A percentile compares a stretch with the other conserved stretches of the same genome.
These are phyloP conservation scores for Peromyscus polionotus DNA, from an alignment of 2,113 vertebrate genomes.

Conservation along the genomic window DNA sequence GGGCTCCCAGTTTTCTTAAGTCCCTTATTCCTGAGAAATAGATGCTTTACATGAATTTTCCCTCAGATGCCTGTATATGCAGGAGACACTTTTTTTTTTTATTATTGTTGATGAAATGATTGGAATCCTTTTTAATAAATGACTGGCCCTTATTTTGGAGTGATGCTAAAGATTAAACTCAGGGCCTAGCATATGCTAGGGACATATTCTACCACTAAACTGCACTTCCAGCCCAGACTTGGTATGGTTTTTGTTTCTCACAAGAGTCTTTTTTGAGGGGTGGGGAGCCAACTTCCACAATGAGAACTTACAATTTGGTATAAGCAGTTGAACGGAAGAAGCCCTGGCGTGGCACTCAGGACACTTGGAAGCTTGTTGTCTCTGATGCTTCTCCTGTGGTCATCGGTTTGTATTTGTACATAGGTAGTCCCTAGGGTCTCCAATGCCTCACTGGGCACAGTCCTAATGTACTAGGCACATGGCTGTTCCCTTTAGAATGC, in stretches of 20 bases:
- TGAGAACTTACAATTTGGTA: not conserved
- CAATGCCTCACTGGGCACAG: too few relatives aligned
- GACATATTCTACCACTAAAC: not conserved
- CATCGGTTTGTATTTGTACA: not conserved
- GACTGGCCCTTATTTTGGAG: not conserved
- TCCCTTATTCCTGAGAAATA: not conserved
- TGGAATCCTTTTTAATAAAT: conserved; percentile 49
- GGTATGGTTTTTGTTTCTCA: not conserved
- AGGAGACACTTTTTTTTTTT: not conserved
- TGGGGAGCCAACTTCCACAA: not conserved
- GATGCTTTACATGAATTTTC: not conserved
- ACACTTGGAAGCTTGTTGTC: not conserved
- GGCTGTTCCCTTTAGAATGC: not conserved
- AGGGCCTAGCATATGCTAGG: not conserved
- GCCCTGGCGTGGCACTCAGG: not conserved
- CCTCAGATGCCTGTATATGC: not conserved
- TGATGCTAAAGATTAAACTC: not conserved
- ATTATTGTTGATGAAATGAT: not conserved
- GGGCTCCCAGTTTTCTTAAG: not conserved
- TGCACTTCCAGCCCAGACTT: not conserved
- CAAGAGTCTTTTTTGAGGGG: not conserved
- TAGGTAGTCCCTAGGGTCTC: not conserved
- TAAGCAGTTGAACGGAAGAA: not conserved
- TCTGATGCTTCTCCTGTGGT: not conserved
- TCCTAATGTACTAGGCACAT: not conserved